Evolutionary conservation across 2,113 vertebrate genomes (phyloP), one percentile per base, ranked within the genome.

Genomic region (Campylorhamphus procurvoides): DNA sequence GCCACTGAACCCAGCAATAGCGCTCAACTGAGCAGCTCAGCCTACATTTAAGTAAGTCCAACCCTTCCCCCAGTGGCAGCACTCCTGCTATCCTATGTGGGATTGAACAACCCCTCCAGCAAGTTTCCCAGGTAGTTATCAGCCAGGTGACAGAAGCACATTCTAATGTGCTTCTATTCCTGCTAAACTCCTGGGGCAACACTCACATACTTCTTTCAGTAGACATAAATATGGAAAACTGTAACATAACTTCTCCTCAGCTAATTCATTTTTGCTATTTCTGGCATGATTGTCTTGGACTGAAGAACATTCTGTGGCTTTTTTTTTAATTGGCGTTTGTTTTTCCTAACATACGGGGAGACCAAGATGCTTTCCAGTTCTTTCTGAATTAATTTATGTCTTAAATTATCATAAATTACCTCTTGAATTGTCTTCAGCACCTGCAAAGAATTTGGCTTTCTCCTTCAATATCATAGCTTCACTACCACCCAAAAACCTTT

Each of bases 401-500:
- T 93, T 78, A 79, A 78, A 92, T 89, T 68, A 87, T 33, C 40
- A 64, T 73, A 75, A 94, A 94, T 94, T 75, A 89, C 69, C 52
- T 79, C 53, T 39, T 84, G 49, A 96, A 93, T 94, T 87, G 87
- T 93, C 69, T 91, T 94, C 44, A 89, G 80, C 95, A 97, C 95
- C 93, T 97, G 94, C 66, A 96, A 95, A 91, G 63, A 66, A 91
- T 95, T 87, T 93, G 58, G 75, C 84, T 94, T 92, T 81, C 76
- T 52, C 40, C 47, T 64, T 73, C 58, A 92, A 91, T 79, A 28
- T 76, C 62, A 66, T 0, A 76, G 73, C 58, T 84, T 52, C 18
- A 33, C n/a, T 33, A 55, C 44, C 49, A 93, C 74, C 40, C 77
- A 93, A 94, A 84, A 95, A 52, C n/a, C 66, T 58, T 15, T 13